Conservation (phyloP, 2,113 vertebrate species). For the Ceyx margarethae region DNA sequence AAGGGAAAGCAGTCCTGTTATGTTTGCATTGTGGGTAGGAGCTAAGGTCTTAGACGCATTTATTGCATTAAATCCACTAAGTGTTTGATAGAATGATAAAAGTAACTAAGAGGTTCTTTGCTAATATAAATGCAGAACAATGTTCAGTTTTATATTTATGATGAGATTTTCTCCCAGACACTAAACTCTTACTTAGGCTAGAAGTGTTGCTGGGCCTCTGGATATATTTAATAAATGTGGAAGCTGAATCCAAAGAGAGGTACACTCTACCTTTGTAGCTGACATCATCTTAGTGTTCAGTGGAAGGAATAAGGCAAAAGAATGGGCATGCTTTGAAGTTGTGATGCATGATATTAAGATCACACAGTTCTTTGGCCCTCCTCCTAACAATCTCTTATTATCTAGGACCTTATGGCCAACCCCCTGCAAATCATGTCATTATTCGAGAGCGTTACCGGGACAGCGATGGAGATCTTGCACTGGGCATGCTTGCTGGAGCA, state of each 20-base stretch:
- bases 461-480: conserved; percentile 83
- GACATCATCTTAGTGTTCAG: background rate
- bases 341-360: background rate
- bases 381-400: background rate
- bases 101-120: background rate
- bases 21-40: background rate
- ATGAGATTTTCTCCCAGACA: background rate
- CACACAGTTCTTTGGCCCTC: background rate
- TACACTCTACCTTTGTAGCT: background rate
- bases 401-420: conserved; percentile 79
- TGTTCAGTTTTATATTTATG: background rate
- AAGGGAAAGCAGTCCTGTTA: background rate
- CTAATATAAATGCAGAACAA: background rate
- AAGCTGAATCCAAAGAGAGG: background rate
- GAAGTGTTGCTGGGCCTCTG: background rate
- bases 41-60: background rate
- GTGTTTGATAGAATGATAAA: background rate
- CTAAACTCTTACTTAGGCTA: background rate
- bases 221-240: background rate
- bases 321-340: background rate
- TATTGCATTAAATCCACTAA: background rate
- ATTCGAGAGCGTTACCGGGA: conserved; percentile 87
- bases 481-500: conserved; percentile 93
- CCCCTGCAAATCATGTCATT: conserved; percentile 84
- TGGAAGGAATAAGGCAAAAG: background rate